Conservation (phyloP, 2,797 vertebrate species). For the Pelodytes ibericus region DNA sequence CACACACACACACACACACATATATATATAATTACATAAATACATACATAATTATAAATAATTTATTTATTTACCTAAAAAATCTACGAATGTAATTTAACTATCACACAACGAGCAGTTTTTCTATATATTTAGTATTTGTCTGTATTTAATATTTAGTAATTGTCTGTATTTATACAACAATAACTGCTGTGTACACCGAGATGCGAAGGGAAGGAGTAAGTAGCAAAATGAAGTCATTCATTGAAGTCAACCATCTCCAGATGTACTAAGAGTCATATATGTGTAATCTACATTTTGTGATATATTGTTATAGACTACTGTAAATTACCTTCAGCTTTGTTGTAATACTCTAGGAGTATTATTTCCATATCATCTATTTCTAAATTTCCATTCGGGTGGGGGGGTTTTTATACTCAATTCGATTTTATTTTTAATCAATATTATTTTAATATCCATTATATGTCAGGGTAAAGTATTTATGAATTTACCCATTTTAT, state of each 20-base stretch:
- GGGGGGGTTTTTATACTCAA: too few relatives aligned
- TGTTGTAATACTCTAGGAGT: too few relatives aligned
- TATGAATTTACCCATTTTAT: too few relatives aligned
- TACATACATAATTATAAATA: neutral
- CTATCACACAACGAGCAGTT: neutral
- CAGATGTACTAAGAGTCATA: conserved; percentile 62
- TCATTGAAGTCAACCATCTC: conserved; percentile 73
- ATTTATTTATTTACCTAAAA: too few relatives aligned
- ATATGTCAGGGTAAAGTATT: too few relatives aligned
- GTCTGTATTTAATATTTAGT: neutral
- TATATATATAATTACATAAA: neutral
- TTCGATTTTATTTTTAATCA: too few relatives aligned
- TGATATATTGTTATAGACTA: conserved; percentile 62
- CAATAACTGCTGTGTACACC: neutral
- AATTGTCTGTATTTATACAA: neutral
- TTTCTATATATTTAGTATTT: neutral
- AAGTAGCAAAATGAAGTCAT: conserved; percentile 62
- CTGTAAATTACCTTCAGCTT: conserved; percentile 56
- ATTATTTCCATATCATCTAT: too few relatives aligned
- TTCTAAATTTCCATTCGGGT: too few relatives aligned
- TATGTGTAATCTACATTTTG: conserved; percentile 59
- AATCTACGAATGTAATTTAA: neutral
- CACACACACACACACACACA: too few relatives aligned
- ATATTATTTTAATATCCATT: too few relatives aligned
- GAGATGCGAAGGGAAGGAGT: conserved; percentile 51